phyloP scores from a whole-genome alignment of 2,797 vertebrate species.

The Mormyrus hasselquistii region DNA sequence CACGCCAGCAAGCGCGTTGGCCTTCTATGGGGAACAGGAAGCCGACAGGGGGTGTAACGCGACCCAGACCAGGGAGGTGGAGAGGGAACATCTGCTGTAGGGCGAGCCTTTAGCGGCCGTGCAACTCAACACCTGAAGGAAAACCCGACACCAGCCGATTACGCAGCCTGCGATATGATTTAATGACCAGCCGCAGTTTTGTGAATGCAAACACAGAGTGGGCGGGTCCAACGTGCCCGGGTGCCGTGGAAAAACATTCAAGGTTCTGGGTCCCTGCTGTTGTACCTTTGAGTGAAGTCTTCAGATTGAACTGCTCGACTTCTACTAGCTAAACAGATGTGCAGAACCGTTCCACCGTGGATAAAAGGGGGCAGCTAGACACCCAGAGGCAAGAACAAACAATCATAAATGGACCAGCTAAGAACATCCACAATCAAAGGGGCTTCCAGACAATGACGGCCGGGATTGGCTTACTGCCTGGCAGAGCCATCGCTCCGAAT shows the following conservation, averaged over 20 bases:
- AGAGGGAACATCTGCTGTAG: not conserved
- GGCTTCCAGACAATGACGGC: not conserved
- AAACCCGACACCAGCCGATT: not conserved
- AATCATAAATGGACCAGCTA: not conserved
- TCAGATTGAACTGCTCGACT: not conserved
- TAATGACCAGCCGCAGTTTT: not conserved
- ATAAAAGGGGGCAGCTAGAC: not conserved
- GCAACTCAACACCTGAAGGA: not conserved
- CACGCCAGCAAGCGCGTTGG: not conserved
- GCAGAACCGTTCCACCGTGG: not conserved
- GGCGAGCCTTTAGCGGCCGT: not conserved
- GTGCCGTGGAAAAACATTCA: not conserved
- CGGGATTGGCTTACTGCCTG: not conserved
- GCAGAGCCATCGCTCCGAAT: not conserved
- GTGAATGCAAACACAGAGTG: not conserved
- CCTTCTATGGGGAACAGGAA: slow-evolving; percentile 16
- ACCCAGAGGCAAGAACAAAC: not conserved
- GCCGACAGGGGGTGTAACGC: not conserved
- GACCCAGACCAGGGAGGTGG: not conserved
- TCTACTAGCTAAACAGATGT: not conserved
- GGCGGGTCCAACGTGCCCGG: not conserved
- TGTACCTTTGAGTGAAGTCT: not conserved
- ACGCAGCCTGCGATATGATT: not conserved
- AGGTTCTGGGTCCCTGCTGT: not conserved
- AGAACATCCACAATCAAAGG: not conserved